phyloP scores from a whole-genome alignment of 1,140 invertebrate genomes.

The Lasaia peninsularis region DNA sequence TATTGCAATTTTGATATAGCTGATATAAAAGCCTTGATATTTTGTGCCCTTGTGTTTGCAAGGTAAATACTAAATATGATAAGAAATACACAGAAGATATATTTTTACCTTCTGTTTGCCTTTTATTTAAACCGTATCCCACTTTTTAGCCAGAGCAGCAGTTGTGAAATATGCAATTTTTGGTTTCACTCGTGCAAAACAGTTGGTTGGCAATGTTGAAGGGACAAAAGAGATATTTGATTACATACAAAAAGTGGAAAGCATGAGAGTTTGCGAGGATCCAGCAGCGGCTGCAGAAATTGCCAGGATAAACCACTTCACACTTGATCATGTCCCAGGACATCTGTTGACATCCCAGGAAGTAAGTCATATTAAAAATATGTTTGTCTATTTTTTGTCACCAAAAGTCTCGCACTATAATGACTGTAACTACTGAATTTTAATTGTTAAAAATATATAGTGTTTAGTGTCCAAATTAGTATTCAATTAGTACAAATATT shows the following conservation, averaged over 20 bases:
- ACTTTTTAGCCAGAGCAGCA: constrained; percentile 67
- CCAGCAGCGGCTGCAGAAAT: constrained; percentile 74
- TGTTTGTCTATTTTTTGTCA: neutral
- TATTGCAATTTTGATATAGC: too few relatives aligned
- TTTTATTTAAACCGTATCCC: neutral
- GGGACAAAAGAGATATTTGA: constrained; percentile 73
- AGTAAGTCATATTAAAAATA: constrained; percentile 46
- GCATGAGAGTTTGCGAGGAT: constrained; percentile 79
- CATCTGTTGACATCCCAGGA: constrained; percentile 80
- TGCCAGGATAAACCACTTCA: constrained; percentile 72
- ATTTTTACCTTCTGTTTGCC: too few relatives aligned
- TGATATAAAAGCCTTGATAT: too few relatives aligned
- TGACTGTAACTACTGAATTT: too few relatives aligned
- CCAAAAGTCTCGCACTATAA: too few relatives aligned
- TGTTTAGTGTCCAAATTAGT: too few relatives aligned
- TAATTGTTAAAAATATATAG: too few relatives aligned
- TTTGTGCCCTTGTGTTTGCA: too few relatives aligned
- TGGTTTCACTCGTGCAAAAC: constrained; percentile 74
- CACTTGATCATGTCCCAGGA: constrained; percentile 82
- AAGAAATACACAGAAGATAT: too few relatives aligned
- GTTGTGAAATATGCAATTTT: constrained; percentile 78
- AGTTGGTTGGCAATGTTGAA: constrained; percentile 51
- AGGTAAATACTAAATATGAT: too few relatives aligned
- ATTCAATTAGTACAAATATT: too few relatives aligned
- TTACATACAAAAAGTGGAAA: constrained; percentile 79